These are phyloP conservation scores for Lymantria dispar DNA, from an alignment of 2,888 invertebrate species.

Conservation along the genomic window DNA sequence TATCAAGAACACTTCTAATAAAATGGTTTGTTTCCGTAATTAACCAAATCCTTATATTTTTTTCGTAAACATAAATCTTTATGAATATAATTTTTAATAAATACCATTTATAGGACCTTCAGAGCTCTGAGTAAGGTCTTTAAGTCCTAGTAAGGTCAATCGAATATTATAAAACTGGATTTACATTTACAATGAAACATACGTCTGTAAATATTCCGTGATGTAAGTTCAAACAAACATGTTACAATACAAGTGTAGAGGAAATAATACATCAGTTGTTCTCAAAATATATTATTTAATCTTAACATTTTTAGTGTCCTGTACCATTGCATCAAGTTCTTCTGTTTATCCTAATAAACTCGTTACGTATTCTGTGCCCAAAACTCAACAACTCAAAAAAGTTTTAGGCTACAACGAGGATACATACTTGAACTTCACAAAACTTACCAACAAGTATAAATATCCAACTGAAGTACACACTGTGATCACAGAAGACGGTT, in stretches of 20 bases:
- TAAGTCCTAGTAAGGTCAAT: conserved; percentile 55
- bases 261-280: conserved; percentile 5
- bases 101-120: conserved; percentile 28
- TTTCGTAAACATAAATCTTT: too few relatives aligned
- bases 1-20: too few relatives aligned
- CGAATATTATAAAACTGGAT: conserved; percentile 65
- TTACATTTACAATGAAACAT: conserved; percentile 53
- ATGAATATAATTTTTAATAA: background rate
- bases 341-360: conserved; percentile 31
- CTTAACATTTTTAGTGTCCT: conserved; percentile 25
- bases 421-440: conserved; percentile 60
- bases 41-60: too few relatives aligned
- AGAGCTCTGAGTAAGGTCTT: conserved; percentile 48
- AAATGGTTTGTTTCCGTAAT: too few relatives aligned
- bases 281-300: conserved; percentile 27
- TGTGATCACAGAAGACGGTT: conserved; percentile 59
- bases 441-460: conserved; percentile 53
- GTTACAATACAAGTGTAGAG: conserved; percentile 26
- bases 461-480: conserved; percentile 49
- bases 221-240: conserved; percentile 44
- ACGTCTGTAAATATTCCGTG: conserved; percentile 45
- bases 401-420: conserved; percentile 61
- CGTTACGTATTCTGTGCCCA: conserved; percentile 49
- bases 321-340: conserved; percentile 22
- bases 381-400: conserved; percentile 51